These are phyloP conservation scores for Hydroisotoma schaefferi DNA, from an alignment of 2,888 invertebrate genomes.

Conservation along the genomic window DNA sequence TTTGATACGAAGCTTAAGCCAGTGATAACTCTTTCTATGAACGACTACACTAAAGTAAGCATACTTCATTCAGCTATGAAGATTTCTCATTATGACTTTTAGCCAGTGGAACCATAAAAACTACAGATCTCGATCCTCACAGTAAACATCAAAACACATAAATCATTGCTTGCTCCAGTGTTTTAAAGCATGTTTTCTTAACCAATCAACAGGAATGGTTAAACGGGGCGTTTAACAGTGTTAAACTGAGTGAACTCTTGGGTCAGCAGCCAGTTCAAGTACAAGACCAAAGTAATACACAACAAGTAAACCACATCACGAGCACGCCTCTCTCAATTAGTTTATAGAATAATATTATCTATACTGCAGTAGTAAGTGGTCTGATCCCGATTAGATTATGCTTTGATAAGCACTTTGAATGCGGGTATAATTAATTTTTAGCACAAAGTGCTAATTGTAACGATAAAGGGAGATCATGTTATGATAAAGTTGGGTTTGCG, in stretches of 20 bases:
- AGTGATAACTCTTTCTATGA: slow-evolving; percentile 32
- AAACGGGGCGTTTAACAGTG: slow-evolving; percentile 29
- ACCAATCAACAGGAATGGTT: slow-evolving; percentile 30
- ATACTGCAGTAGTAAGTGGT: too few relatives aligned
- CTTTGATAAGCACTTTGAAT: background rate
- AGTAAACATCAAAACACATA: too few relatives aligned
- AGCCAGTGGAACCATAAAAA: too few relatives aligned
- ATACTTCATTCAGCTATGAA: too few relatives aligned
- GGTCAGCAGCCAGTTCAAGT: background rate
- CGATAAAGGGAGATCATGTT: too few relatives aligned
- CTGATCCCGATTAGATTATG: background rate
- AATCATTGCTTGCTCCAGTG: too few relatives aligned
- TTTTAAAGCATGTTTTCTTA: too few relatives aligned
- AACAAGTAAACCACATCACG: background rate
- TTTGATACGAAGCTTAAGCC: slow-evolving; percentile 36
- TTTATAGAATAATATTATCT: background rate
- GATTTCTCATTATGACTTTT: too few relatives aligned
- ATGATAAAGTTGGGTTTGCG: too few relatives aligned
- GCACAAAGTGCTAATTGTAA: too few relatives aligned
- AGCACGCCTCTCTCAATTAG: background rate
- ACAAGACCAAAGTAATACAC: background rate
- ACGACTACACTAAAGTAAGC: slow-evolving; percentile 36
- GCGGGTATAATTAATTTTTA: background rate
- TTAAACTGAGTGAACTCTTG: slow-evolving; percentile 1
- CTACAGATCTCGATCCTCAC: background rate